Percentiles rank a stretch among this genome's conserved stretches.
These are phyloP conservation scores for Alligator mississippiensis DNA, from an alignment of 2,113 vertebrate species.

Conservation along the genomic window DNA sequence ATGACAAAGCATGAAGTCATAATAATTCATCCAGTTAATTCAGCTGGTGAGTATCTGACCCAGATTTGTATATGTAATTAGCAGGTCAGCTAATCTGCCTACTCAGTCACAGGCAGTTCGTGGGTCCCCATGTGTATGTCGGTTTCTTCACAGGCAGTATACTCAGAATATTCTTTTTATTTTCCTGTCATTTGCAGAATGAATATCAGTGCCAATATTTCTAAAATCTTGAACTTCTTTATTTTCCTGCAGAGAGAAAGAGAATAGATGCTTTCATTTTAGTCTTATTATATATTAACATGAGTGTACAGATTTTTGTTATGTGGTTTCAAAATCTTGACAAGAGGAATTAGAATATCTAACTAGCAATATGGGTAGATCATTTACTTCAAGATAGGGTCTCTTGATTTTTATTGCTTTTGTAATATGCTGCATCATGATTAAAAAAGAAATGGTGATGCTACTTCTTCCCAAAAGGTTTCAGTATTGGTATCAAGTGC, in stretches of 20 bases:
- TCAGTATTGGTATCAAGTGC: not conserved
- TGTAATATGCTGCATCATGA: not conserved
- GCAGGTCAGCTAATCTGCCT: not conserved
- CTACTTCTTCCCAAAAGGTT: not conserved
- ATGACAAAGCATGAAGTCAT: not conserved
- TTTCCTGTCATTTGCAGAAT: not conserved
- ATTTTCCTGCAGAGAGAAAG: not conserved
- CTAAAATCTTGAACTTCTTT: not conserved
- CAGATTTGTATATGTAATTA: constrained; percentile 16
- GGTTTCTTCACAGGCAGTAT: not conserved
- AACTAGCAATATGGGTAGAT: not conserved
- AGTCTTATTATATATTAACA: not conserved
- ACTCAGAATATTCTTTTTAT: not conserved
- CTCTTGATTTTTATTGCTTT: not conserved
- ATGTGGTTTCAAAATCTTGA: not conserved
- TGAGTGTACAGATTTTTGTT: not conserved
- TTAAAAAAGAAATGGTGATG: not conserved
- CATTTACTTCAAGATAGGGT: not conserved
- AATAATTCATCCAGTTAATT: not conserved
- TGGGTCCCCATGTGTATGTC: not conserved
- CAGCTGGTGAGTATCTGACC: constrained; percentile 1
- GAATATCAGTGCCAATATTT: not conserved
- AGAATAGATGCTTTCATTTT: not conserved
- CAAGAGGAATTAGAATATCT: not conserved
- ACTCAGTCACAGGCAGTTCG: not conserved